A percentile compares a stretch with the other conserved stretches of the same genome.
These are phyloP conservation scores for Tipula unca DNA, from an alignment of 2,888 invertebrate species.

Conservation along the genomic window DNA sequence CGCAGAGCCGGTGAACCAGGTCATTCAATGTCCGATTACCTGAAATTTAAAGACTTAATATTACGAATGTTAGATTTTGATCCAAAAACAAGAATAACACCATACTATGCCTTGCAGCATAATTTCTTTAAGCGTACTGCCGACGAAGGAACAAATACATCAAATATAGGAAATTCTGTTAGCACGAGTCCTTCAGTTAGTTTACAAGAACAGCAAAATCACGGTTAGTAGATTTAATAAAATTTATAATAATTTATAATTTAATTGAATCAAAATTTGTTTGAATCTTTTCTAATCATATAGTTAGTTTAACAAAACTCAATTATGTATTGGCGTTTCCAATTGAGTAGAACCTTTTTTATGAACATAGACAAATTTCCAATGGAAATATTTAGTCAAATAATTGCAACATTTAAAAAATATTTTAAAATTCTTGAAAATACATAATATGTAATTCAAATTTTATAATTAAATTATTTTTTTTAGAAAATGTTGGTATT, in stretches of 20 bases:
- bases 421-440: no score
- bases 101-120: slow-evolving; percentile 97
- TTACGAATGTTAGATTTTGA: slow-evolving; percentile 98
- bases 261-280: not conserved
- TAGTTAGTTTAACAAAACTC: not conserved
- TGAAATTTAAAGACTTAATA: slow-evolving; percentile 98
- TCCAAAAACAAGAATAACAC: slow-evolving; percentile 94
- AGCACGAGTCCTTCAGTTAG: slow-evolving; percentile 61
- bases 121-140: slow-evolving; percentile 96
- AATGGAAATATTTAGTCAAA: no score
- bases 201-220: slow-evolving; percentile 28
- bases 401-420: no score
- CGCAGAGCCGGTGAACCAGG: slow-evolving; percentile 90
- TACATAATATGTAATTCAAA: no score
- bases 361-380: no score
- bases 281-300: not conserved
- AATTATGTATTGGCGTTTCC: not conserved
- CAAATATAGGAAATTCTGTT: slow-evolving; percentile 45
- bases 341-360: no score
- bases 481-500: no score
- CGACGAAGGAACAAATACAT: slow-evolving; percentile 82
- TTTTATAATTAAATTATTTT: no score
- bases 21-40: slow-evolving; percentile 94
- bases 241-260: not conserved
- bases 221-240: slow-evolving; percentile 24